phyloP scores from a whole-genome alignment of 2,113 vertebrate species.

The Pycnonotus jocosus region DNA sequence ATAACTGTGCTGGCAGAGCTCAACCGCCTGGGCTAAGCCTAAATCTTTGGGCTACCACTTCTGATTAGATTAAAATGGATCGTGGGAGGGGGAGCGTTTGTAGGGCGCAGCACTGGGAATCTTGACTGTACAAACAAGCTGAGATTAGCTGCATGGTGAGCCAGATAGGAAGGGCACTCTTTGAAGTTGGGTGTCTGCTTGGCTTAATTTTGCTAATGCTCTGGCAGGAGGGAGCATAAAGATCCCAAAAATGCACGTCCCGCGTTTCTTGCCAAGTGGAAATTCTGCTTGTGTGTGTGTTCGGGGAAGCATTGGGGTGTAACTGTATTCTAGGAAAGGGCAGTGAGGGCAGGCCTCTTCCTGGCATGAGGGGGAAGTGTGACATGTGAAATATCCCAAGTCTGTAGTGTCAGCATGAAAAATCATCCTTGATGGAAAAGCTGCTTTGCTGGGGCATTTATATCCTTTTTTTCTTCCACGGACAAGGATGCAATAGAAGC shows the following conservation, averaged over 20 bases:
- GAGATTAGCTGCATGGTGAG: background rate
- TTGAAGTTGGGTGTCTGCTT: constrained; percentile 29
- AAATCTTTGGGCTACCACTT: constrained; percentile 7
- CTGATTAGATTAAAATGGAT: constrained; percentile 43
- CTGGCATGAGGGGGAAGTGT: background rate
- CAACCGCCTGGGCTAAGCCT: background rate
- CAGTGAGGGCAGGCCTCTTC: background rate
- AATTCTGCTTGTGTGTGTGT: background rate
- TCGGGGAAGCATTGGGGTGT: background rate
- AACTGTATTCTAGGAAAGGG: constrained; percentile 29
- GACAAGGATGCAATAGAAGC: background rate
- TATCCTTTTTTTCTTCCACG: background rate
- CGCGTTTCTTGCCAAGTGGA: background rate
- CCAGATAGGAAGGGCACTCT: background rate
- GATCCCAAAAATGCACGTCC: background rate
- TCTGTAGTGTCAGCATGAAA: background rate
- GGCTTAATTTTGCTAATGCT: background rate
- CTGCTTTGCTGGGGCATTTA: background rate
- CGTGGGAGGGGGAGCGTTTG: background rate
- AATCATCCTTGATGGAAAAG: background rate
- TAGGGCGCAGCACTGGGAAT: background rate
- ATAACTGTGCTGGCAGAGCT: background rate
- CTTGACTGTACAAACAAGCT: constrained; percentile 33
- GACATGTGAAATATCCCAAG: background rate
- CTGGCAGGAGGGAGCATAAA: background rate